Percentiles rank a stretch among this genome's conserved stretches.
These are phyloP conservation scores for Carabus problematicus DNA, from an alignment of 2,888 invertebrate species.

Conservation along the genomic window DNA sequence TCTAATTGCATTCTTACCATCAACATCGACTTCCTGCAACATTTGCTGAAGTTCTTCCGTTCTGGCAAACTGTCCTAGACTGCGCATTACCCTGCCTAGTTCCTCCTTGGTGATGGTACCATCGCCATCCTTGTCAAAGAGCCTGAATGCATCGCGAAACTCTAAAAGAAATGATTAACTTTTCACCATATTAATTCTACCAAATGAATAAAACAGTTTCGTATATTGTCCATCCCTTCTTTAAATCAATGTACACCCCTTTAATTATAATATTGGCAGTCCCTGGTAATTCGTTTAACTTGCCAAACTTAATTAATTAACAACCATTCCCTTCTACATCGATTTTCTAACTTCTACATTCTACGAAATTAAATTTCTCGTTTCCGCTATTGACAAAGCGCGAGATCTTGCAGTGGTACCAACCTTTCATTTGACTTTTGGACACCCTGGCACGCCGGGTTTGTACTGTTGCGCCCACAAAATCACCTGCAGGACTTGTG, in stretches of 20 bases:
- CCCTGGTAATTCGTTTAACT: too few species aligned
- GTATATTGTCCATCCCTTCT: background rate
- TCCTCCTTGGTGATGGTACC: slow-evolving; percentile 89
- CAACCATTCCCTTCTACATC: too few species aligned
- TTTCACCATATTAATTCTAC: background rate
- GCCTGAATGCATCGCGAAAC: slow-evolving; percentile 84
- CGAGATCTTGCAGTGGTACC: slow-evolving; percentile 37
- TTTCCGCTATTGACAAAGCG: too few species aligned
- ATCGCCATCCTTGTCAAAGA: slow-evolving; percentile 89
- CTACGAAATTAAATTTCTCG: too few species aligned
- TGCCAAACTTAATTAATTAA: too few species aligned
- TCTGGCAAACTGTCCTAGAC: slow-evolving; percentile 84
- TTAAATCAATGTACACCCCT: too few species aligned
- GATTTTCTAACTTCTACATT: too few species aligned
- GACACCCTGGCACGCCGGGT: slow-evolving; percentile 61
- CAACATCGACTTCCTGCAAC: slow-evolving; percentile 83
- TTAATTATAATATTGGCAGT: too few species aligned
- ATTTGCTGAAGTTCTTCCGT: slow-evolving; percentile 87
- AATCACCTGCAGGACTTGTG: slow-evolving; percentile 42
- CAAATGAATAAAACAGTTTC: slow-evolving; percentile 10
- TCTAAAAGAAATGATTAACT: slow-evolving; percentile 62
- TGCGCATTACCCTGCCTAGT: slow-evolving; percentile 84
- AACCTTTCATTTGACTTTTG: slow-evolving; percentile 84
- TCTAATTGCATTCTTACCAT: slow-evolving; percentile 66
- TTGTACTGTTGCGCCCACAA: slow-evolving; percentile 45